Conservation (phyloP, 2,113 vertebrate species). For the Seriola quinqueradiata region DNA sequence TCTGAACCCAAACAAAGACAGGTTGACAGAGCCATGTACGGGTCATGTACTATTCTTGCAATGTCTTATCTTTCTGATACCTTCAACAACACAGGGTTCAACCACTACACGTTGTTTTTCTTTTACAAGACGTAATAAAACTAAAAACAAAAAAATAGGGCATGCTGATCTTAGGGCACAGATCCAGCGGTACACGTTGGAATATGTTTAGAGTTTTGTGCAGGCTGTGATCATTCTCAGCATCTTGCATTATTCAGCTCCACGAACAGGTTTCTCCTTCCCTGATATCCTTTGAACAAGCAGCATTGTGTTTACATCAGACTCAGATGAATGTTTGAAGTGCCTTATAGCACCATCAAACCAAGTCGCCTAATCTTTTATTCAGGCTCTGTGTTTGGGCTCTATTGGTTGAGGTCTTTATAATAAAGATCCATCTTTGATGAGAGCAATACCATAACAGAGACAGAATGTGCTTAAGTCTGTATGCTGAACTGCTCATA, state of each 20-base stretch:
- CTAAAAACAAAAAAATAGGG: slow-evolving; percentile 29
- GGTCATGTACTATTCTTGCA: slow-evolving; percentile 10
- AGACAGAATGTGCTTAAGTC: slow-evolving; percentile 59
- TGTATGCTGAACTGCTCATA: slow-evolving; percentile 53
- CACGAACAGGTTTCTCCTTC: slow-evolving; percentile 26
- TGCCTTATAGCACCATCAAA: slow-evolving; percentile 39
- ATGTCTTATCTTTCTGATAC: slow-evolving; percentile 5
- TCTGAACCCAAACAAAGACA: not conserved
- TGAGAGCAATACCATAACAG: slow-evolving; percentile 60
- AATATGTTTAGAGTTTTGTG: slow-evolving; percentile 21
- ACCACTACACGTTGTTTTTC: slow-evolving; percentile 24
- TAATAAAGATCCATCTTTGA: slow-evolving; percentile 56
- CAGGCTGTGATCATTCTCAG: slow-evolving; percentile 46
- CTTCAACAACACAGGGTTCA: slow-evolving; percentile 13
- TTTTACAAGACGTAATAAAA: slow-evolving; percentile 18
- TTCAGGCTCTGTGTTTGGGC: slow-evolving; percentile 37
- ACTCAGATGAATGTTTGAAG: slow-evolving; percentile 54
- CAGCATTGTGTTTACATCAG: slow-evolving; percentile 56
- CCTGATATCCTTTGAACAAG: slow-evolving; percentile 53
- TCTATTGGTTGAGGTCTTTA: slow-evolving; percentile 52
- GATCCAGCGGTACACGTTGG: not conserved
- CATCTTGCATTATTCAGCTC: slow-evolving; percentile 52
- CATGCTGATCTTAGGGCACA: slow-evolving; percentile 22
- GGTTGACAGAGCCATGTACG: not conserved
- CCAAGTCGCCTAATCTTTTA: slow-evolving; percentile 46